Base-by-base conservation (phyloP, 2,797 vertebrate species). In the Lacerta agilis region DNA sequence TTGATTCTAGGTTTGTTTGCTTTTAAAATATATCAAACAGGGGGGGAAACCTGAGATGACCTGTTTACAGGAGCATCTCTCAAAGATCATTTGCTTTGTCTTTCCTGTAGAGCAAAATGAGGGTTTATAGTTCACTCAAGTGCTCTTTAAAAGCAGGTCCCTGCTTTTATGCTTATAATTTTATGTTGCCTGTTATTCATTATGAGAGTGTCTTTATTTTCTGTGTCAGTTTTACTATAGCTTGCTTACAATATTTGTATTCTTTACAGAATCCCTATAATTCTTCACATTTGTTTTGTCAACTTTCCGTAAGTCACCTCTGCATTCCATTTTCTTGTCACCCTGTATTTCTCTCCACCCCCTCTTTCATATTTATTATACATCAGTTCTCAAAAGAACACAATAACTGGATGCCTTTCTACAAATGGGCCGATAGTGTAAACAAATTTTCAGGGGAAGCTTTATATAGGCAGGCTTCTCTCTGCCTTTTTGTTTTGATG, bases 391-490 rank as follows among this genome's bases (percentile, higher is more conserved):
- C 49, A 25, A 58, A 77, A 86, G 8, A 5, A 80, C 5, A 87
- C 20, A 55, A 1, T 85, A 86, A 86, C 86, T 92, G 88, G 91
- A 91, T 85, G 10, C 36, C 85, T 73, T 36, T 77, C 72, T 80
- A 3, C 86, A 87, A 93, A 72, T 87, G 82, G 89, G 87, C 92
- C 77, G 82, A 79, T 38, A 92, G 81, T 27, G 86, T 36, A 91
- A 66, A 25, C 45, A 91, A 69, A 88, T 58, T 88, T 69, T 23
- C 76, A 84, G 90, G 91, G 93, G 91, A 93, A 91, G 89, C 81
- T 93, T 93, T 89, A 85, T 86, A 80, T 79, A 82, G 86, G 69
- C 43, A 23, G 79, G 23, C 29, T 41, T 90, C 45, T 36, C 9
- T 69, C 23, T 45, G 36, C 17, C 49, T 76, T 80, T 83, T 58